These are phyloP conservation scores for Mellilla xanthometata DNA, from an alignment of 2,888 invertebrate genomes.

Conservation along the genomic window DNA sequence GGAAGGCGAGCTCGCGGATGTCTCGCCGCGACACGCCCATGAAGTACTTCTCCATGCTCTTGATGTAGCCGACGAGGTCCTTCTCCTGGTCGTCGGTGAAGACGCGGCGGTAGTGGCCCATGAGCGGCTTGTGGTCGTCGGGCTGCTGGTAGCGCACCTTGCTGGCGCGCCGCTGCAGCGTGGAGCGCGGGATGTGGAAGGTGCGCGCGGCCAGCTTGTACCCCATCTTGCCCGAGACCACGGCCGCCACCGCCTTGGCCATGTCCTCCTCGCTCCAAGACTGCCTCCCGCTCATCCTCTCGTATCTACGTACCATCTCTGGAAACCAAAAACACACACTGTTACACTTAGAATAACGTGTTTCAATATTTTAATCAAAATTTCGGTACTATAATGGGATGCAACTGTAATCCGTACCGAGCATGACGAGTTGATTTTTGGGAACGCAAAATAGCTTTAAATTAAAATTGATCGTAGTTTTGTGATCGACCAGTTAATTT, in stretches of 20 bases:
- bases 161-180: conserved; percentile 74
- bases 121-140: conserved; percentile 70
- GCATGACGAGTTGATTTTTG: conserved; percentile 6
- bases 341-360: background rate
- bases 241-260: conserved; percentile 77
- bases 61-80: conserved; percentile 75
- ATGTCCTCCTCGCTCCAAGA: conserved; percentile 78
- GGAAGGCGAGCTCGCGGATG: conserved; percentile 74
- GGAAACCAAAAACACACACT: conserved; percentile 37
- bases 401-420: conserved; percentile 3
- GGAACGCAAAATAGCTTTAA: conserved; percentile 17
- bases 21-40: conserved; percentile 75
- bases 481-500: conserved; percentile 40
- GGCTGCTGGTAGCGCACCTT: conserved; percentile 72
- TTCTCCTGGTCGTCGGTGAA: conserved; percentile 77
- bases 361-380: too few species aligned
- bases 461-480: conserved; percentile 31
- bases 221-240: conserved; percentile 77
- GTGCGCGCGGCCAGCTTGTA: conserved; percentile 76
- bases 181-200: conserved; percentile 75
- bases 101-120: conserved; percentile 75
- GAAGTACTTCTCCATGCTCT: conserved; percentile 76
- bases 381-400: background rate
- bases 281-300: conserved; percentile 78
- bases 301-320: conserved; percentile 80